Evolutionary conservation across 2,797 vertebrate genomes (phyloP).

Genomic region (Fratercula arctica): DNA sequence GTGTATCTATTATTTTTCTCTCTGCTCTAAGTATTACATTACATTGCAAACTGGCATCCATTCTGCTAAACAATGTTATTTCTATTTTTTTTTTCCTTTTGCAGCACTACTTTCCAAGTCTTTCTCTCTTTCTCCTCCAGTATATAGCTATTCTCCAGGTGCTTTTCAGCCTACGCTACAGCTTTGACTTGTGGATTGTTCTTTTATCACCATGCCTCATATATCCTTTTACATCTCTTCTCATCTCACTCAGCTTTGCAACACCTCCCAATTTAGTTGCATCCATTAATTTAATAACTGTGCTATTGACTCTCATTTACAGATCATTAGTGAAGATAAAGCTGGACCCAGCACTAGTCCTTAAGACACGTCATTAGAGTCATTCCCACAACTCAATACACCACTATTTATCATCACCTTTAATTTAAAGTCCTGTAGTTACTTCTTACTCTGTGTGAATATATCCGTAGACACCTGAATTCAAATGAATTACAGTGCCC

Average conservation of each 20-base stretch:
- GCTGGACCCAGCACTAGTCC: not conserved
- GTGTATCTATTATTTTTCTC: not conserved
- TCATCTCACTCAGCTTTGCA: not conserved
- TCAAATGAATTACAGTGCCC: not conserved
- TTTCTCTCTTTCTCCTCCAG: not conserved
- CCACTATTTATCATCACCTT: conserved; percentile 45
- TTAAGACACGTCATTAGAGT: conserved; percentile 2
- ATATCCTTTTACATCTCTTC: not conserved
- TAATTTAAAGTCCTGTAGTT: conserved; percentile 17
- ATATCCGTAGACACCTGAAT: not conserved
- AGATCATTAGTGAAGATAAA: conserved; percentile 49
- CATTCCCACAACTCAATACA: conserved; percentile 2
- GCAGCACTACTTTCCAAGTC: not conserved
- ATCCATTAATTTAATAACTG: conserved; percentile 55
- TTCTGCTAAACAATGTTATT: not conserved
- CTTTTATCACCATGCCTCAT: not conserved
- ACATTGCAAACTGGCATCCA: not conserved
- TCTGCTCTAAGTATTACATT: not conserved
- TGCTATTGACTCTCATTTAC: conserved; percentile 47
- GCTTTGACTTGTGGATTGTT: not conserved
- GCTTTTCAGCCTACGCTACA: not conserved
- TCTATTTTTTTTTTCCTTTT: not conserved
- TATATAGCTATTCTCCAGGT: not conserved
- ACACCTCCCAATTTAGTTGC: conserved; percentile 46
- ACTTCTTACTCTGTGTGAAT: not conserved